These are phyloP conservation scores for Chelonia mydas DNA, from an alignment of 2,797 vertebrate genomes.

Conservation along the genomic window DNA sequence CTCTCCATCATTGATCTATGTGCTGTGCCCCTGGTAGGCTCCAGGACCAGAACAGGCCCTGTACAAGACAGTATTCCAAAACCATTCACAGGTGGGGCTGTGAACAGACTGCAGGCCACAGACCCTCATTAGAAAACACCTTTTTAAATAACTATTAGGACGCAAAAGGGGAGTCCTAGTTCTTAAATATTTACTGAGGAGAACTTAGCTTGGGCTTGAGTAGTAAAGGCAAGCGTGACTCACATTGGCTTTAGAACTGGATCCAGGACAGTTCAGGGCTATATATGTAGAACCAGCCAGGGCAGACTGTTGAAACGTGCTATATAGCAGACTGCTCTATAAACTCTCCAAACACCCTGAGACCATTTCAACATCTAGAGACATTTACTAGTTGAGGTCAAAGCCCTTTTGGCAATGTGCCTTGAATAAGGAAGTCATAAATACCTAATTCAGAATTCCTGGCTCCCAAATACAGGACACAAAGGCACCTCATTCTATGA, in stretches of 20 bases:
- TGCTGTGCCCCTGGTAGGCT: neutral
- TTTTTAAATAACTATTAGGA: constrained; percentile 30
- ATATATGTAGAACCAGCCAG: constrained; percentile 42
- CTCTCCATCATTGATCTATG: neutral
- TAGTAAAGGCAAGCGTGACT: constrained; percentile 19
- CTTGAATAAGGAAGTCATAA: constrained; percentile 64
- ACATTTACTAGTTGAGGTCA: constrained; percentile 54
- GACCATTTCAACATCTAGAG: constrained; percentile 59
- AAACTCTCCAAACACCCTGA: constrained; percentile 59
- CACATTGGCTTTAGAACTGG: neutral
- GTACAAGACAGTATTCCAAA: neutral
- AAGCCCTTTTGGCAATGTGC: constrained; percentile 56
- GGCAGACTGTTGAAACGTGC: constrained; percentile 3
- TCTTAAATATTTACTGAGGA: constrained; percentile 44
- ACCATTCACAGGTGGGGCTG: neutral
- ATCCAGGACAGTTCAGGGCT: constrained; percentile 23
- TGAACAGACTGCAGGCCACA: fast-evolving
- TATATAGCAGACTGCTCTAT: constrained; percentile 29
- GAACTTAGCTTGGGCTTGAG: neutral
- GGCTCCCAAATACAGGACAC: neutral
- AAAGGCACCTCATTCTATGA: constrained; percentile 20
- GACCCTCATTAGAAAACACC: neutral
- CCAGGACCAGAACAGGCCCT: neutral
- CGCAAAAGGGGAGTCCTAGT: constrained; percentile 37
- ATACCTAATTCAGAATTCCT: constrained; percentile 42